A percentile compares a stretch with the other conserved stretches of the same genome.
Evolutionary conservation across 2,113 vertebrate species (phyloP).

Genomic region (Mesocricetus auratus): DNA sequence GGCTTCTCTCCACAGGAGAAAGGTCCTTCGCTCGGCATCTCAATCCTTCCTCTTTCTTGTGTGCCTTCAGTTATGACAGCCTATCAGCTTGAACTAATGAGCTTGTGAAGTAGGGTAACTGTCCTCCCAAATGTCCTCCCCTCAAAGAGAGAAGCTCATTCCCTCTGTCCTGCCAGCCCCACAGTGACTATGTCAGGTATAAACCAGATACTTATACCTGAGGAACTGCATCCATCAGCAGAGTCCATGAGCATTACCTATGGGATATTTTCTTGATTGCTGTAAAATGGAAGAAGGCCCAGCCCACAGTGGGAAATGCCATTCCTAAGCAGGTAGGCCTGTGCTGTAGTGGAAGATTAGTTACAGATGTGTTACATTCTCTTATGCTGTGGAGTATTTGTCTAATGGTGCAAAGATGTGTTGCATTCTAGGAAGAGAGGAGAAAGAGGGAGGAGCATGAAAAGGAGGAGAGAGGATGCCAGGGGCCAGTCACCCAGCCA

Average conservation of each 20-base stretch:
- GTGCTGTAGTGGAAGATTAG: background rate
- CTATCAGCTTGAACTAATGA: background rate
- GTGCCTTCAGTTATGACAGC: rapidly evolving
- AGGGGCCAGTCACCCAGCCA: too few relatives aligned
- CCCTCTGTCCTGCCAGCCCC: background rate
- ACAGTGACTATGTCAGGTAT: too few relatives aligned
- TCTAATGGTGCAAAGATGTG: too few relatives aligned
- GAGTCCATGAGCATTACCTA: background rate
- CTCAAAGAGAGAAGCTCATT: background rate
- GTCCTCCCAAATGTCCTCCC: background rate
- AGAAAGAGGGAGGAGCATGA: too few relatives aligned
- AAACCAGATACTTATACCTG: background rate
- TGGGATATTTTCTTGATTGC: background rate
- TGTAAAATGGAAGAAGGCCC: background rate
- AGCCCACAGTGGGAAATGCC: background rate
- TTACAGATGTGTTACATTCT: too few relatives aligned
- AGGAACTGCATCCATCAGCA: background rate
- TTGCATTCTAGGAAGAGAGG: too few relatives aligned
- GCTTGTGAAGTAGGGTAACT: background rate
- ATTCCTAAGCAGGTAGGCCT: background rate
- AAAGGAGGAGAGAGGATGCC: too few relatives aligned
- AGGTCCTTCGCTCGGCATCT: background rate
- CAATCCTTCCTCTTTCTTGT: background rate
- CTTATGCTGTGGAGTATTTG: too few relatives aligned
- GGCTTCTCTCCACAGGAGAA: background rate